Base-by-base conservation (phyloP, 2,888 invertebrate species). In the Romanomermis culicivorax region DNA sequence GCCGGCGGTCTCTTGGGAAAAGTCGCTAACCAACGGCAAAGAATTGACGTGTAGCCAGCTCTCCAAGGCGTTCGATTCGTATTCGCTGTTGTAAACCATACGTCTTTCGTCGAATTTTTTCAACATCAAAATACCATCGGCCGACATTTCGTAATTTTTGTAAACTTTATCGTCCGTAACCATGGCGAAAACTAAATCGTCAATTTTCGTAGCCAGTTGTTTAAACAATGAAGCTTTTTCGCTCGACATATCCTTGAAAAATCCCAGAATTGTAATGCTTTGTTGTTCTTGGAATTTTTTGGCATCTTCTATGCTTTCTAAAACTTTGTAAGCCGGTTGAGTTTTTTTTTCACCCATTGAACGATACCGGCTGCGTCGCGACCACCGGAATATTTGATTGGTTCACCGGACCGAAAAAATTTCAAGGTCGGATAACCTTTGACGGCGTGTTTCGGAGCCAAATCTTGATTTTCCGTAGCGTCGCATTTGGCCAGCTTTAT, bases 401-500 rank as follows among this genome's bases (percentile, higher is more conserved):
- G 78, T 61, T 75, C 77, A 65, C 87, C 88, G 63, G 80, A 82
- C 64, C 81, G 80, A 80, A 86, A 95, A 79, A 97, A 93, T 73
- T 93, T 95, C 60, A 97, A 77, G 1, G 97, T 97, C 51, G 97
- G 97, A 71, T 95, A 97, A 55, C 93, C 95, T 61, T 83, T 77
- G 50, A 97, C 83, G 62, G 80, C 79, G 68, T 81, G 80, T 68
- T 81, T 78, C 68, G 88, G 86, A 27, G 88, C 88, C 52, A 93
- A 76, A 55, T 82, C 80, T 58, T 80, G 77, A 69, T 95, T 83
- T 63, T 64, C 65, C 11, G 72, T 72, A 52, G 72, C 71, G 62
- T 72, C 72, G 55, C 97, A 85, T 74, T 95, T 97, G 56, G 78
- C 95, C 62, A 97, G 76, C 70, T 86, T 87, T 64, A 97, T 82